phyloP scores from a whole-genome alignment of 2,888 invertebrate species.

The Xanthia icteritia region DNA sequence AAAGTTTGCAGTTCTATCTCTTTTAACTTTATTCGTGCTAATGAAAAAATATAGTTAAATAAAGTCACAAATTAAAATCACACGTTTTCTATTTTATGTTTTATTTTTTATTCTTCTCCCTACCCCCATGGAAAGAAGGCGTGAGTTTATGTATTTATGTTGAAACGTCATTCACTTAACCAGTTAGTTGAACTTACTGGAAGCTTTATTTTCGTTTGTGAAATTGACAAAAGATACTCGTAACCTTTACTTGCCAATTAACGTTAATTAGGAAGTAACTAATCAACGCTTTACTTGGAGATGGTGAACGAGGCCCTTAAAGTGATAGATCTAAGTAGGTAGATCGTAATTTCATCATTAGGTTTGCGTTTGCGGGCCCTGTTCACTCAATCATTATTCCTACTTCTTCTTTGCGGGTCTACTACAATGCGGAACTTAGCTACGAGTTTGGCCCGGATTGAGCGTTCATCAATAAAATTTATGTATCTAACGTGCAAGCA shows the following conservation, averaged over 20 bases:
- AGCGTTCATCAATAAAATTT: neutral
- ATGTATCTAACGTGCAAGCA: neutral
- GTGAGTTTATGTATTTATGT: too few relatives aligned
- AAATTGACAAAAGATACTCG: neutral
- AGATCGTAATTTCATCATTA: neutral
- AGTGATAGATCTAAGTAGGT: neutral
- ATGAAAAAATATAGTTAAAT: too few relatives aligned
- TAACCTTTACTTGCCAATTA: neutral
- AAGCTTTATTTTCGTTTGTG: neutral
- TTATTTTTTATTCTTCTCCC: too few relatives aligned
- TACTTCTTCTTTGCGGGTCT: neutral
- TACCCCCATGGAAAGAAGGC: too few relatives aligned
- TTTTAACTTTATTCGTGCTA: too few relatives aligned
- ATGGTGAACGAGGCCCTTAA: conserved; percentile 1
- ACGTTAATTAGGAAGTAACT: neutral
- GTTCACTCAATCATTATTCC: neutral
- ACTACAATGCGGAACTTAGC: neutral
- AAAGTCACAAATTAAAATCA: too few relatives aligned
- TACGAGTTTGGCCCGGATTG: neutral
- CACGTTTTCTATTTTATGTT: too few relatives aligned
- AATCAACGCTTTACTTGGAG: neutral
- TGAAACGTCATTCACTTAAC: neutral
- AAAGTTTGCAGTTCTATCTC: too few relatives aligned
- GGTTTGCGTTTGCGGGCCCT: neutral
- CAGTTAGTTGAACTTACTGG: neutral